phyloP scores from a whole-genome alignment of 2,888 invertebrate genomes.

The Tryphoninae sp. region DNA sequence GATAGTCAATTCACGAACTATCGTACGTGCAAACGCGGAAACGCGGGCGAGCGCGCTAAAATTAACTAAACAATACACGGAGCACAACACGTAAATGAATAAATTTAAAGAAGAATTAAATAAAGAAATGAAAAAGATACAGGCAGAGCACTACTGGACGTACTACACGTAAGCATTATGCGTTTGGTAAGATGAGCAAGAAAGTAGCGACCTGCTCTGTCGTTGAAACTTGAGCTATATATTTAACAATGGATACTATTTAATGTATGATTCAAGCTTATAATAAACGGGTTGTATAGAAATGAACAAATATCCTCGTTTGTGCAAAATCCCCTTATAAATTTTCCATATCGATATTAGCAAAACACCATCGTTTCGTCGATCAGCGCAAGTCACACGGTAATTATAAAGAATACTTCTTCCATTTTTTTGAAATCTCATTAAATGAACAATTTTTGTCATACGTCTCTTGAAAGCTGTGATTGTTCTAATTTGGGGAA shows the following conservation, averaged over 20 bases:
- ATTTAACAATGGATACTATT: constrained; percentile 76
- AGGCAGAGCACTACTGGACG: constrained; percentile 41
- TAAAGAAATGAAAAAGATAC: constrained; percentile 13
- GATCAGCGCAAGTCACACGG: neutral
- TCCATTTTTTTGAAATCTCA: too few relatives aligned
- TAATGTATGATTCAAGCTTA: constrained; percentile 79
- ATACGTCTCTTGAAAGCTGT: neutral
- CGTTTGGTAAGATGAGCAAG: constrained; percentile 35
- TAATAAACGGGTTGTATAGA: constrained; percentile 80
- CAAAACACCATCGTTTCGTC: neutral
- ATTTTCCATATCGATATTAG: neutral
- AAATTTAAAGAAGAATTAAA: neutral
- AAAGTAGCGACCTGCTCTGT: constrained; percentile 67
- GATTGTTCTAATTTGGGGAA: too few relatives aligned
- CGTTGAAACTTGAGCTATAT: constrained; percentile 77
- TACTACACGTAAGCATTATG: constrained; percentile 52
- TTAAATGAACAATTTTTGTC: neutral
- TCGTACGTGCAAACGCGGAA: constrained; percentile 21
- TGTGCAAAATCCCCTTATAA: neutral
- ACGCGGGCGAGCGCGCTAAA: neutral
- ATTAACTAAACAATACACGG: neutral
- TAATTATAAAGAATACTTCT: too few relatives aligned
- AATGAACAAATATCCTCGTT: constrained; percentile 56
- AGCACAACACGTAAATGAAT: constrained; percentile 37
- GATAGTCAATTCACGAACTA: constrained; percentile 23